A percentile compares a stretch with the other conserved stretches of the same genome.
These are phyloP conservation scores for Paraescarpia echinospica DNA, from an alignment of 1,140 invertebrate genomes.

Conservation along the genomic window DNA sequence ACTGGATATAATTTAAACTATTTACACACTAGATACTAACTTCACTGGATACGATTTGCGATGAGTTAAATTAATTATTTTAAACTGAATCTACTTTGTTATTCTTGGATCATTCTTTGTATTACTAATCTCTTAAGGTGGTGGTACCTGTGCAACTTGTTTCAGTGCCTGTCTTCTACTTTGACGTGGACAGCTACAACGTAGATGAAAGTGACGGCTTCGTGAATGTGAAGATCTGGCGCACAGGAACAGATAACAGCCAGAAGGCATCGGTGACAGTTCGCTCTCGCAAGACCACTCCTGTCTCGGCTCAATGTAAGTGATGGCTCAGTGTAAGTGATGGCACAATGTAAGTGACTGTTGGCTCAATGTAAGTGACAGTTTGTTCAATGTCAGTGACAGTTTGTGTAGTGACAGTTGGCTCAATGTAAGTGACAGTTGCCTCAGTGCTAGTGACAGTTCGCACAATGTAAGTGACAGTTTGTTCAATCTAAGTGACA, in stretches of 20 bases:
- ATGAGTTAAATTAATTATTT: too few species aligned
- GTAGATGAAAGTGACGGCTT: slow-evolving; percentile 57
- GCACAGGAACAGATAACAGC: slow-evolving; percentile 56
- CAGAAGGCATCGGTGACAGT: slow-evolving; percentile 52
- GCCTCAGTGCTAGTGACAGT: too few species aligned
- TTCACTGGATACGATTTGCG: too few species aligned
- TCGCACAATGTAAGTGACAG: too few species aligned
- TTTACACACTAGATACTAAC: too few species aligned
- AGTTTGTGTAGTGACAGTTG: too few species aligned
- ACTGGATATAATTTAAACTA: too few species aligned
- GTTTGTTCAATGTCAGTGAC: too few species aligned
- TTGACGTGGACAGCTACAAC: slow-evolving; percentile 45
- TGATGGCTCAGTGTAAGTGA: not conserved
- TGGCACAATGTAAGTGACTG: too few species aligned
- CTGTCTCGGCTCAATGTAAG: slow-evolving; percentile 53
- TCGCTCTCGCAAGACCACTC: slow-evolving; percentile 46
- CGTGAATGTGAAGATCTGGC: slow-evolving; percentile 51
- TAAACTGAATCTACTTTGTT: not conserved
- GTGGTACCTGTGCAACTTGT: slow-evolving; percentile 9
- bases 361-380: too few species aligned
- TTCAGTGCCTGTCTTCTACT: slow-evolving; percentile 55
- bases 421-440: too few species aligned
- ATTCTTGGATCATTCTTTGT: not conserved
- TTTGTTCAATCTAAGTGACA: too few species aligned
- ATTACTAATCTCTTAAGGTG: not conserved